Base-by-base conservation (phyloP, 2,113 vertebrate species). In the Psilopogon haemacephalus region DNA sequence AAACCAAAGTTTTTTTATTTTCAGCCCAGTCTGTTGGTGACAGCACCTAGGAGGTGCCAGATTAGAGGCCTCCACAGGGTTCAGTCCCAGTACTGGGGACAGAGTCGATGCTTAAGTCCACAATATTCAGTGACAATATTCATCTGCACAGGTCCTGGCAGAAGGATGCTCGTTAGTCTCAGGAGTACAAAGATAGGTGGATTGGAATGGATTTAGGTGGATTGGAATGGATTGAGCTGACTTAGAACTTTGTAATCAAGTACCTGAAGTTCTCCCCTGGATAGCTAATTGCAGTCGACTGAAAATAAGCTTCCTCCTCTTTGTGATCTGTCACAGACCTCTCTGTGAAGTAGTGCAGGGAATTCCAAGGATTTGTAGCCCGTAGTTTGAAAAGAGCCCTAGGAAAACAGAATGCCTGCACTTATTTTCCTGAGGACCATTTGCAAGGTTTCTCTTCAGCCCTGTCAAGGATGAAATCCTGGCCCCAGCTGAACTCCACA, bases 401-500 rank as follows among this genome's bases (percentile, higher is more conserved):
- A 87, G 71, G 76, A 79, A 92, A 95, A 38, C 84, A 89, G 81
- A 93, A 92, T 11, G 70, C 55, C 52, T 67, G 32, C 3, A 5
- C 92, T 90, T 85, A 63, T 65, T 93, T 92, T 94, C 75, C 77
- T 83, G 59, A 44, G 72, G 71, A 87, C 73, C 21, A 19, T 76
- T 76, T 32, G 16, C 86, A 55, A 84, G 67, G n/a, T 67, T 86
- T 84, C 84, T 89, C 89, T 12, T 79, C 86, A 90, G 78, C 46
- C 14, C 84, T 75, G 48, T 77, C 89, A 52, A 90, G 84, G 87
- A 72, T 88, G 84, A 95, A 86, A 94, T 83, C 91, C 80, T 80
- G 75, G 86, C 89, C 93, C 74, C 85, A 73, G 33, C 16, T 95
- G 94, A 96, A 95, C 87, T 88, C 91, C 87, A 64, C 50, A 82